Evolutionary conservation across 2,888 invertebrate species (phyloP).

Genomic region (Epinotia brunnichana): DNA sequence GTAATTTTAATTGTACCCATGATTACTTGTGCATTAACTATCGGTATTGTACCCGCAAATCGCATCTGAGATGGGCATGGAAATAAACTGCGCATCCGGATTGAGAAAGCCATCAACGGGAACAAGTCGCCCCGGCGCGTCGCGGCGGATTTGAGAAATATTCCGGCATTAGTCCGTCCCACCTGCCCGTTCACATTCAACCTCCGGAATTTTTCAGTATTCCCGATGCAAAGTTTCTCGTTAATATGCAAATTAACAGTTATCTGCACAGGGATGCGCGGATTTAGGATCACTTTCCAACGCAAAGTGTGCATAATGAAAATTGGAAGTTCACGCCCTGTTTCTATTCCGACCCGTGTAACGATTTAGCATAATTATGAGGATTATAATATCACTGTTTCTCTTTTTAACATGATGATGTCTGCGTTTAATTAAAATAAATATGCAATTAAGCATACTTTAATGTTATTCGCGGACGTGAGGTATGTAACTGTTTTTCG

Average conservation of each 20-base stretch:
- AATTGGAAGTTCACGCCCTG: conserved; percentile 70
- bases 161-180: conserved; percentile 64
- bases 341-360: conserved; percentile 70
- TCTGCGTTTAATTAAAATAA: conserved; percentile 40
- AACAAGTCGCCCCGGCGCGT: conserved; percentile 50
- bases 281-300: conserved; percentile 73
- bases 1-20: no score
- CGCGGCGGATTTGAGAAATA: conserved; percentile 66
- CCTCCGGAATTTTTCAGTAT: conserved; percentile 76
- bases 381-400: conserved; percentile 44
- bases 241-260: conserved; percentile 82
- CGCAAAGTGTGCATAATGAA: conserved; percentile 67
- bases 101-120: conserved; percentile 54
- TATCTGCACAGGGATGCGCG: conserved; percentile 72
- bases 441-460: conserved; percentile 32
- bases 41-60: conserved; percentile 15
- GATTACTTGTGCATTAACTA: neutral
- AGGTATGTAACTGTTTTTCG: conserved; percentile 24
- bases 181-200: conserved; percentile 77
- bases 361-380: conserved; percentile 74
- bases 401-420: conserved; percentile 38
- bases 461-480: conserved; percentile 27
- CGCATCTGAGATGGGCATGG: conserved; percentile 15
- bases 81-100: conserved; percentile 45
- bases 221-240: conserved; percentile 80